phyloP scores from a whole-genome alignment of 2,113 vertebrate species.

The Paedocypris sp. region DNA sequence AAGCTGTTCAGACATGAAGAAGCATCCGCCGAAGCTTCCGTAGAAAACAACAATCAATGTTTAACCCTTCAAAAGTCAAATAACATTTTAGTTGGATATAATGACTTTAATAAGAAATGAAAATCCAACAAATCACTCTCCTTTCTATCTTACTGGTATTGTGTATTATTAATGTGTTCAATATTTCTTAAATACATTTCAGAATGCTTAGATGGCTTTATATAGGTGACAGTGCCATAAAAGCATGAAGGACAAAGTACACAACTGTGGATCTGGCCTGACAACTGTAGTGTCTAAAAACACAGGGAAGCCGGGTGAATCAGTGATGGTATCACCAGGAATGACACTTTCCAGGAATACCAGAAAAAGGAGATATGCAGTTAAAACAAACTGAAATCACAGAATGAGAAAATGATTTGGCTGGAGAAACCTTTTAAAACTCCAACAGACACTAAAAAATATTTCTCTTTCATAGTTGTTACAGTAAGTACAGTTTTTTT shows the following conservation, averaged over 20 bases:
- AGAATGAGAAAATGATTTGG: conserved; percentile 11
- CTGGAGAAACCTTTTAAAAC: too few relatives aligned
- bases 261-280: conserved; percentile 5
- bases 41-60: background rate
- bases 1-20: conserved; percentile 13
- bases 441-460: too few relatives aligned
- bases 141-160: too few relatives aligned
- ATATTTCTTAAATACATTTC: too few relatives aligned
- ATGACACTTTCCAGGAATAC: conserved; percentile 24
- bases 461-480: too few relatives aligned
- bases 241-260: conserved; percentile 28
- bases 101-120: too few relatives aligned
- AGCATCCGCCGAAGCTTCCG: background rate
- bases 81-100: too few relatives aligned
- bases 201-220: too few relatives aligned
- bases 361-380: conserved; percentile 5
- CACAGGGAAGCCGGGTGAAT: conserved; percentile 18
- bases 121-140: too few relatives aligned
- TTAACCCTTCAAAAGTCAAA: background rate
- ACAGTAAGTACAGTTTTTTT: too few relatives aligned
- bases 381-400: conserved; percentile 37
- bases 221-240: conserved; percentile 33
- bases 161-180: too few relatives aligned
- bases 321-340: conserved; percentile 24
- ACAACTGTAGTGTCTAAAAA: background rate